phyloP scores from a whole-genome alignment of 1,140 invertebrate species.

The Sycophila sp. region DNA sequence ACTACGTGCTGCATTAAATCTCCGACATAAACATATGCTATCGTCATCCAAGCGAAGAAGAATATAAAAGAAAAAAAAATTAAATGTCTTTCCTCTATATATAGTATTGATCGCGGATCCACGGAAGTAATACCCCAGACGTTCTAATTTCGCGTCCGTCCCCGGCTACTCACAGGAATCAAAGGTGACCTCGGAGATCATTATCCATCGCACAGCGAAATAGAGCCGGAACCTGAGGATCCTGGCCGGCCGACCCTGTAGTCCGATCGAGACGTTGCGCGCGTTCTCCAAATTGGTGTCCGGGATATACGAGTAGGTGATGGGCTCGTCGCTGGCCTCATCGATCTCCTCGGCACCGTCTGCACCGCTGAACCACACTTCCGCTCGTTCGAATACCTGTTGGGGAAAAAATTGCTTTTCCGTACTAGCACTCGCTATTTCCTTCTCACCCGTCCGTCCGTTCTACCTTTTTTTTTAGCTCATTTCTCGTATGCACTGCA shows the following conservation, averaged over 20 bases:
- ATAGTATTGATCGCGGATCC: too few species aligned
- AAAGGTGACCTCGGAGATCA: constrained; percentile 82
- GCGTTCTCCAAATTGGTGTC: constrained; percentile 78
- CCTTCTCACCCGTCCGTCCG: background rate
- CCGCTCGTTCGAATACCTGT: constrained; percentile 77
- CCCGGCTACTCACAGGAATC: constrained; percentile 73
- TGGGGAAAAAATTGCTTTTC: constrained; percentile 42
- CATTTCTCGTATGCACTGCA: too few species aligned
- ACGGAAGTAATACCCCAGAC: too few species aligned
- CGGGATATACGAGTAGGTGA: constrained; percentile 77
- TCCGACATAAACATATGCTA: too few species aligned
- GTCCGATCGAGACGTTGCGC: constrained; percentile 77
- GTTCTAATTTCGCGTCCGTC: too few species aligned
- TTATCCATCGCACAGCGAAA: constrained; percentile 81
- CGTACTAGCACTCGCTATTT: too few species aligned
- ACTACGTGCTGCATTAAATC: too few species aligned
- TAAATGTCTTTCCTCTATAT: too few species aligned
- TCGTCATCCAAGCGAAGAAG: too few species aligned
- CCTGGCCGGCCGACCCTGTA: constrained; percentile 72
- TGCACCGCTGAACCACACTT: constrained; percentile 73
- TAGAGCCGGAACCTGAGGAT: constrained; percentile 78
- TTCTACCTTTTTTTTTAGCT: background rate
- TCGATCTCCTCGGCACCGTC: background rate
- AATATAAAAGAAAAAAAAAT: too few species aligned
- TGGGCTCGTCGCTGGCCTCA: constrained; percentile 61